These are phyloP conservation scores for Diadumene lineata DNA, from an alignment of 92 coral and sea anemone species.

Conservation along the genomic window DNA sequence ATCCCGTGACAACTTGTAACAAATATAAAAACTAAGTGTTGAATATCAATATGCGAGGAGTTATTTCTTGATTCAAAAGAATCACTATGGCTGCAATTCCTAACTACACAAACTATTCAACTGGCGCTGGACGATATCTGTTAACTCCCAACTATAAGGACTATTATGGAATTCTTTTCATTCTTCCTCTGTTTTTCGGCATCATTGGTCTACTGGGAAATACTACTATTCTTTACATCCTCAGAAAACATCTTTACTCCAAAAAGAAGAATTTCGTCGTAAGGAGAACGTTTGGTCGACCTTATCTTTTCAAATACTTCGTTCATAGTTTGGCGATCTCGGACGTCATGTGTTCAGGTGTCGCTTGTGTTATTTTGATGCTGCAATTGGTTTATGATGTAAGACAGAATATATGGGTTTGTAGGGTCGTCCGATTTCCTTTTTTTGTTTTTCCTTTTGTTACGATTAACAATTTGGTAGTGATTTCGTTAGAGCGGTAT, in stretches of 20 bases:
- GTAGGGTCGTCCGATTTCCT: background rate
- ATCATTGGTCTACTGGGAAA: background rate
- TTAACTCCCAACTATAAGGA: background rate
- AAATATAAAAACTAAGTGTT: no score
- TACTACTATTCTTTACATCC: background rate
- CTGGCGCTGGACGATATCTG: background rate
- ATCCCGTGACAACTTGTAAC: no score
- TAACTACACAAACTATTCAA: background rate
- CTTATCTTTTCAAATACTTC: background rate
- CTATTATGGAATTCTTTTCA: background rate
- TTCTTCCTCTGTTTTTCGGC: background rate
- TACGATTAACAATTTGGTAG: slow-evolving; percentile 1
- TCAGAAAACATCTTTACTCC: background rate
- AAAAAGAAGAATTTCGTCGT: no score
- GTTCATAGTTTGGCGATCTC: slow-evolving; percentile 5
- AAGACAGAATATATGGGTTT: slow-evolving; percentile 2
- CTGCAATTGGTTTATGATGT: background rate
- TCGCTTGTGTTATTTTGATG: background rate
- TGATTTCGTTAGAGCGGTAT: slow-evolving; percentile 3
- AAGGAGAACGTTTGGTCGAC: background rate
- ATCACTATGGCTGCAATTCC: no score
- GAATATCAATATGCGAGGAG: no score
- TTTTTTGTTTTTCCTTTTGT: background rate
- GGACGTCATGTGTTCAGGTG: background rate
- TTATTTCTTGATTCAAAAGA: no score